Percentiles rank a stretch among this genome's conserved stretches.
Evolutionary conservation across 2,888 invertebrate genomes (phyloP).

Genomic region (Tenthredo notha): DNA sequence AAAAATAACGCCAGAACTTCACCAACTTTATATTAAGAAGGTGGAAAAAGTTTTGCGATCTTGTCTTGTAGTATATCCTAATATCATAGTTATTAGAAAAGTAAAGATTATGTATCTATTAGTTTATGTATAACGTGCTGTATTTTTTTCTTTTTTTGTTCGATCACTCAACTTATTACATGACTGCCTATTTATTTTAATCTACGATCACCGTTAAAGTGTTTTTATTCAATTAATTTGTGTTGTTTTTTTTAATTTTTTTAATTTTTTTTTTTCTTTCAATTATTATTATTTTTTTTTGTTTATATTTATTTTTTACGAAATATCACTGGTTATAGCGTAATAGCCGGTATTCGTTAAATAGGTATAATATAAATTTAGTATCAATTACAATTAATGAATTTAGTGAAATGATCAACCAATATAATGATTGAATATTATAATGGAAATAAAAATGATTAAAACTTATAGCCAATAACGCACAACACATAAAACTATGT

Average conservation of each 20-base stretch:
- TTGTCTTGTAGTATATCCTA: background rate
- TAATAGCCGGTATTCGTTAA: slow-evolving; percentile 23
- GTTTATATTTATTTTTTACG: background rate
- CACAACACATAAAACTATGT: background rate
- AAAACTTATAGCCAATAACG: background rate
- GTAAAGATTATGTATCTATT: slow-evolving; percentile 32
- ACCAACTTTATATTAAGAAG: background rate
- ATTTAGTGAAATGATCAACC: slow-evolving; percentile 2
- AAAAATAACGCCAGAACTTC: slow-evolving; percentile 51
- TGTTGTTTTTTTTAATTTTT: background rate
- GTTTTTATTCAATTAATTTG: background rate
- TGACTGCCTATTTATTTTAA: slow-evolving; percentile 47
- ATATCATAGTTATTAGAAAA: slow-evolving; percentile 43
- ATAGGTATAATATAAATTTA: background rate
- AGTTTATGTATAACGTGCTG: slow-evolving; percentile 4
- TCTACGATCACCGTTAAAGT: slow-evolving; percentile 37
- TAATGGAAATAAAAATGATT: background rate
- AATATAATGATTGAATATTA: background rate
- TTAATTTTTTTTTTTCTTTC: background rate
- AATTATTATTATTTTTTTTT: background rate
- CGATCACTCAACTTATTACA: slow-evolving; percentile 32
- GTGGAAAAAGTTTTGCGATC: slow-evolving; percentile 28
- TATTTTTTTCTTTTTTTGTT: slow-evolving; percentile 5
- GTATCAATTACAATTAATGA: slow-evolving; percentile 2
- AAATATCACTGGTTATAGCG: slow-evolving; percentile 50